Percentiles rank a stretch among this genome's conserved stretches.
Conservation (phyloP, 1,140 invertebrate species). For the Ctenoplectra terminalis region DNA sequence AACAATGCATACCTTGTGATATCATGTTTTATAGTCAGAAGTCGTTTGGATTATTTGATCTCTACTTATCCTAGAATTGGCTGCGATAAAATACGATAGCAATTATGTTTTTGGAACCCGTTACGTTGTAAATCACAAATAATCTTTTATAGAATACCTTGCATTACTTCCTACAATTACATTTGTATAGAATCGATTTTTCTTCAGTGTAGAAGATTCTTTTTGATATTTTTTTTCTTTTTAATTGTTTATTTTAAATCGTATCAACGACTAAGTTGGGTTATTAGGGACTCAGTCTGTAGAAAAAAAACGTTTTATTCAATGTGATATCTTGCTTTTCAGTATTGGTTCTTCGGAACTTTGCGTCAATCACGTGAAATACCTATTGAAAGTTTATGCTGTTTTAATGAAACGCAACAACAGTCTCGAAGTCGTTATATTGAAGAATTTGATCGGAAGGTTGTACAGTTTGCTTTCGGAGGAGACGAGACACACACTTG, state of each 20-base stretch:
- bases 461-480: conserved; percentile 71
- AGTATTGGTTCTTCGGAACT: conserved; percentile 74
- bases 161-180: neutral
- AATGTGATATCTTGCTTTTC: conserved; percentile 37
- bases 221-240: no score
- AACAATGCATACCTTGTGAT: neutral
- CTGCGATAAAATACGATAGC: no score
- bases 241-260: no score
- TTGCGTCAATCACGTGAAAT: conserved; percentile 71
- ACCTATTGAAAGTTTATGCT: conserved; percentile 71
- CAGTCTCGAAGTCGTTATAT: conserved; percentile 66
- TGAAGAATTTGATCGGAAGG: conserved; percentile 71
- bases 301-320: no score
- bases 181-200: neutral
- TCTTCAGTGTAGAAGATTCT: neutral
- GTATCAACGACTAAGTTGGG: no score
- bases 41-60: neutral
- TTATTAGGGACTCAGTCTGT: no score
- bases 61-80: neutral
- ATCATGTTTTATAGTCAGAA: neutral
- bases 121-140: neutral
- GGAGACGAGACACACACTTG: conserved; percentile 62
- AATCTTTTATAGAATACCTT: neutral
- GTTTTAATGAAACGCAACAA: conserved; percentile 60
- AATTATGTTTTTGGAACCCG: neutral